Conservation (phyloP, 2,797 vertebrate genomes). For the Lycodopsis pacificus region DNA sequence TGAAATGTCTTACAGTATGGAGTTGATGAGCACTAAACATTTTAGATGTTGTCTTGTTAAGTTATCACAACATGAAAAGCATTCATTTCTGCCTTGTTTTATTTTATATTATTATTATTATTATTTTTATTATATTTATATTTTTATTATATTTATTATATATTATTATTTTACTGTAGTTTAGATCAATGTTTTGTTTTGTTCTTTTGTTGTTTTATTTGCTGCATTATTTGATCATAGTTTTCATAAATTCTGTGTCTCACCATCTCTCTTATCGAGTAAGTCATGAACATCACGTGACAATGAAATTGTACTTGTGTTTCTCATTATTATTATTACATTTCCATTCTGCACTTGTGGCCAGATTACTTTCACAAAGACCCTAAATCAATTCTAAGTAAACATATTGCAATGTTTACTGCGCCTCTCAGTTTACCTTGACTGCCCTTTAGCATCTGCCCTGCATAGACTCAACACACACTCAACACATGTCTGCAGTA, state of each 20-base stretch:
- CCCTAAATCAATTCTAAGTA: background rate
- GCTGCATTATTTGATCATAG: background rate
- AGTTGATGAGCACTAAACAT: background rate
- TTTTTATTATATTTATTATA: background rate
- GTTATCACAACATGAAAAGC: background rate
- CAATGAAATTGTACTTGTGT: background rate
- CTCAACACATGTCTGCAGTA: background rate
- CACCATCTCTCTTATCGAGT: background rate
- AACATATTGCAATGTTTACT: background rate
- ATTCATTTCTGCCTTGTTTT: background rate
- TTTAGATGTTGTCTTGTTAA: background rate
- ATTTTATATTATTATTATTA: background rate
- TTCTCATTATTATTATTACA: background rate
- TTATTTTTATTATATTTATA: too few species aligned
- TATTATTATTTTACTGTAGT: background rate
- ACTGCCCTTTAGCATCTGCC: background rate
- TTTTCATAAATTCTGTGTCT: background rate
- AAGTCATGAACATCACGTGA: background rate
- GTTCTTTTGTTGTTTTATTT: slow-evolving; percentile 14
- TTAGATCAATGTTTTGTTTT: background rate
- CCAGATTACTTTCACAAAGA: background rate
- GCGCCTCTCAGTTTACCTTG: background rate
- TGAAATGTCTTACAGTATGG: too few species aligned
- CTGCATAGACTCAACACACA: background rate
- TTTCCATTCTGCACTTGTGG: background rate